These are phyloP conservation scores for Euzetes globulus DNA, from an alignment of 2,888 invertebrate genomes.

Conservation along the genomic window DNA sequence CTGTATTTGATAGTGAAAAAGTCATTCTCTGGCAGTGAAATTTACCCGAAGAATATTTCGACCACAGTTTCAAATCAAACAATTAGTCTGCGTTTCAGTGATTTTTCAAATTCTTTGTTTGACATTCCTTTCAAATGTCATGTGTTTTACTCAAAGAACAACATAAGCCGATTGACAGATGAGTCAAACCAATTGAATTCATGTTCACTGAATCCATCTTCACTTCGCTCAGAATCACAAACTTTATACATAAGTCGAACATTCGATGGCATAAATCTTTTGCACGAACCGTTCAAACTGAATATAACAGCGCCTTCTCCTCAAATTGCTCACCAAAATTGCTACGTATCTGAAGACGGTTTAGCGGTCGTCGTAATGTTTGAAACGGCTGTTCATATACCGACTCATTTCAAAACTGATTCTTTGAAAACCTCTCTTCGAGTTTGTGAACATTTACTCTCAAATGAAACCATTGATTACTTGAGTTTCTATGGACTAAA, in stretches of 20 bases:
- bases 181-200: slow-evolving; percentile 29
- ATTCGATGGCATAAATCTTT: slow-evolving; percentile 40
- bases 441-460: slow-evolving; percentile 40
- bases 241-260: slow-evolving; percentile 39
- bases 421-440: slow-evolving; percentile 6
- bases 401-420: background rate
- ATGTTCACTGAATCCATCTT: slow-evolving; percentile 25
- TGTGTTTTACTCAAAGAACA: slow-evolving; percentile 8
- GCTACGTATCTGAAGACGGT: slow-evolving; percentile 38
- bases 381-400: slow-evolving; percentile 40
- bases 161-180: slow-evolving; percentile 1
- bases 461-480: slow-evolving; percentile 38
- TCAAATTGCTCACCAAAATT: slow-evolving; percentile 32
- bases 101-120: slow-evolving; percentile 19
- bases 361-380: slow-evolving; percentile 41
- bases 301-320: slow-evolving; percentile 31
- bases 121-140: slow-evolving; percentile 30
- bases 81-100: slow-evolving; percentile 26
- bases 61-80: slow-evolving; percentile 26
- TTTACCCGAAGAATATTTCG: background rate
- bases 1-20: background rate
- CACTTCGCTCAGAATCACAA: slow-evolving; percentile 35
- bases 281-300: slow-evolving; percentile 35
- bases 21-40: background rate
- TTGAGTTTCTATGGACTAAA: slow-evolving; percentile 38